Evolutionary conservation across 2,888 invertebrate species (phyloP).

Genomic region (Cataglyphis altisquamis): DNA sequence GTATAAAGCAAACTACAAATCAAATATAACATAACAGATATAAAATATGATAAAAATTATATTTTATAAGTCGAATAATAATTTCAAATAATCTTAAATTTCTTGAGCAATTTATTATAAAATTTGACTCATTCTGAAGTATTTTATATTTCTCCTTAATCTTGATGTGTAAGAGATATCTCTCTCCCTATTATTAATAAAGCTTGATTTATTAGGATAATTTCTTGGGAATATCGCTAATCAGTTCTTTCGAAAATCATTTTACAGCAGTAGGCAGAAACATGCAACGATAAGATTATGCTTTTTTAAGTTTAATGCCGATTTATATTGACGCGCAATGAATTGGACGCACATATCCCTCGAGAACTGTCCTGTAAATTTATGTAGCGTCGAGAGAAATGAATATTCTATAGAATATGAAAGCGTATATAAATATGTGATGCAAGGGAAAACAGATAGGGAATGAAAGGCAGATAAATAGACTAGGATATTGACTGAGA

Average conservation of each 20-base stretch:
- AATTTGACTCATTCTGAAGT: not conserved
- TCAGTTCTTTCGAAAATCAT: not conserved
- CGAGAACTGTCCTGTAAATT: constrained; percentile 15
- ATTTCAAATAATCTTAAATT: constrained; percentile 5
- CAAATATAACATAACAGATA: constrained; percentile 11
- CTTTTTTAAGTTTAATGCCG: constrained; percentile 20
- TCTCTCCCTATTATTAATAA: not conserved
- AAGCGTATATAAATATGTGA: constrained; percentile 24
- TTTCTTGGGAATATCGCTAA: not conserved
- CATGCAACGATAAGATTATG: not conserved
- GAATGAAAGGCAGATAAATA: not conserved
- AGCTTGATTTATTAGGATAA: not conserved
- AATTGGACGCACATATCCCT: not conserved
- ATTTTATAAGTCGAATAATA: not conserved
- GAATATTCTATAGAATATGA: constrained; percentile 44
- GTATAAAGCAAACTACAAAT: constrained; percentile 1
- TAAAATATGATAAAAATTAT: not conserved
- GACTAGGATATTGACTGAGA: not conserved
- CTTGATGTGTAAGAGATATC: not conserved
- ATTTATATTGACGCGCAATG: constrained; percentile 25
- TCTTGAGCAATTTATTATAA: not conserved
- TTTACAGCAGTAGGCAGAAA: not conserved
- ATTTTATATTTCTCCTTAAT: not conserved
- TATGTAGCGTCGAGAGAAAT: constrained; percentile 31
- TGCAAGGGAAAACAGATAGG: not conserved